Evolutionary conservation across 2,113 vertebrate species (phyloP).

Genomic region (Hyaena hyaena): DNA sequence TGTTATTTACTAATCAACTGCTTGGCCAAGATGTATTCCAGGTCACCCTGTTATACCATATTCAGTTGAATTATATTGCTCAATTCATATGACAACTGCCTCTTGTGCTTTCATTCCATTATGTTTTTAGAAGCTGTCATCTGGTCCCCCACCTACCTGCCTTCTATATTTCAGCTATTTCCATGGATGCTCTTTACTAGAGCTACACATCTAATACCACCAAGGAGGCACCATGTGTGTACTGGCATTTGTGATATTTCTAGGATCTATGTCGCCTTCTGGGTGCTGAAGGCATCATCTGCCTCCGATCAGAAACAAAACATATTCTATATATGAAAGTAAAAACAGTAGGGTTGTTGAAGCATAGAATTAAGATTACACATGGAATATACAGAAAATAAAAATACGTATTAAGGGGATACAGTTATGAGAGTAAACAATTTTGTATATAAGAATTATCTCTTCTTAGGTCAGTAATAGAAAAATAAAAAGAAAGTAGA

Average conservation of each 20-base stretch:
- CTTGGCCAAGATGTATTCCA: constrained; percentile 31
- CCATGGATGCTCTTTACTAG: constrained; percentile 66
- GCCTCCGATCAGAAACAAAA: constrained; percentile 60
- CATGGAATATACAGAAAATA: not conserved
- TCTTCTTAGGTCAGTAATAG: not conserved
- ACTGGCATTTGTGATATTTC: constrained; percentile 65
- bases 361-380: not conserved
- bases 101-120: constrained; percentile 52
- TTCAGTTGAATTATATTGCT: constrained; percentile 52
- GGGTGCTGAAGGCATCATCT: constrained; percentile 52
- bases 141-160: constrained; percentile 66
- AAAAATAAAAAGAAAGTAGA: constrained; percentile 8
- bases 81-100: constrained; percentile 33
- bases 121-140: constrained; percentile 73
- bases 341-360: not conserved
- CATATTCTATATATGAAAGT: constrained; percentile 1
- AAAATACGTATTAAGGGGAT: constrained; percentile 22
- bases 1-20: constrained; percentile 15
- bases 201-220: constrained; percentile 58
- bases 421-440: not conserved
- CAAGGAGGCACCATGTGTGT: constrained; percentile 59
- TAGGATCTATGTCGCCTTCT: constrained; percentile 59
- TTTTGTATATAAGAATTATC: not conserved
- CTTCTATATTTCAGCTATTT: constrained; percentile 67
- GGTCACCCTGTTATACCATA: constrained; percentile 52